Evolutionary conservation across 1,140 invertebrate genomes (phyloP), one percentile per base, ranked within the genome.

Genomic region (Augochlora pura): DNA sequence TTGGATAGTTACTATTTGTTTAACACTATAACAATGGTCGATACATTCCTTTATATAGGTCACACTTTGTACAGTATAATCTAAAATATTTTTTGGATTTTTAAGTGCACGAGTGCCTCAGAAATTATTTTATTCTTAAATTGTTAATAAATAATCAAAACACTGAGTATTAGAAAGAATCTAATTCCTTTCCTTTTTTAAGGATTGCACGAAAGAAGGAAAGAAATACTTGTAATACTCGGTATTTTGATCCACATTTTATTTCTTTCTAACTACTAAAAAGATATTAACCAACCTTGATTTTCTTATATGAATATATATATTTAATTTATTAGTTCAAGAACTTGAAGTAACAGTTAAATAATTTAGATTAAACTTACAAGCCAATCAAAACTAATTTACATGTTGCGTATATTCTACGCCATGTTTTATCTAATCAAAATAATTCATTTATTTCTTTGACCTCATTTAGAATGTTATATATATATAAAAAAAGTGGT

Each of bases 371-470:
- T 69, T 67, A 72, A 86, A 80, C 60, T 54, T 74, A 67, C 65
- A 77, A 69, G 81, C 57, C 69, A 90, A 90, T 90, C 87, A 88
- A 90, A 89, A 88, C 21, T 67, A 86, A 88, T 63, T 81, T 82
- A 81, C 80, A 80, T 70, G 79, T 42, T 70, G 68, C 46, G 54
- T 85, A 85, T 64, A 27, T 67, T 69, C 64, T 80, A 82, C 57
- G 67, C 57, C 77, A 73, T 76, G 77, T 86, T 87, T 82, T 67
- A 77, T 81, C 54, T 5, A 88, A 89, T 90, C 86, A 90, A 88
- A 90, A 88, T 69, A 52, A 85, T 82, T 70, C 76, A 60, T 88
- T 75, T 64, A 74, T 39, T 66, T 73, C 32, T 65, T 68, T 52
- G 42, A 77, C n/a, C 59, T 83, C 62, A 52, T 46, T 39, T 66